Base-by-base conservation (phyloP, 2,113 vertebrate species). In the Australoheros scitulus region DNA sequence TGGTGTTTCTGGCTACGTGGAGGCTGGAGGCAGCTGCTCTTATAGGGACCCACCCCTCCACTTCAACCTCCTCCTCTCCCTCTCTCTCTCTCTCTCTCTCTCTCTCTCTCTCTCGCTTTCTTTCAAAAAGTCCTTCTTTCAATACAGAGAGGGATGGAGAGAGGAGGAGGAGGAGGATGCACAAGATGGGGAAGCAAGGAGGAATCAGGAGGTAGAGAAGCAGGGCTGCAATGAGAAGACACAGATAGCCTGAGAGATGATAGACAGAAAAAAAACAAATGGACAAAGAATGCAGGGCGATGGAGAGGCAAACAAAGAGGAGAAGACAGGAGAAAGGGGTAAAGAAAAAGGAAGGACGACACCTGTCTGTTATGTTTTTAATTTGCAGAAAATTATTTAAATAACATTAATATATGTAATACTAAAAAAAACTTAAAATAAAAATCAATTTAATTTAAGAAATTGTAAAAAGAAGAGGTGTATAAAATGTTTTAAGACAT, bases 11-110 rank as follows among this genome's bases (percentile, higher is more conserved):
- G 91, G 87, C 89, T 90, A 89, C 88, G 87, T 93, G 84, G 91
- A 95, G 79, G 83, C 90, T 92, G 90, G 87, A 92, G 84, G 79
- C 90, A 80, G 81, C 86, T 80, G 84, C 89, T 95, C 93, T 96
- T 96, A 96, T 96, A 96, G 87, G 52, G 86, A 90, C 91, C 91
- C 91, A 90, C 94, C 94, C 95, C 95, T 95, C 92, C 91, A 89
- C 88, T 89, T 87, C 93, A 88, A 84, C 90, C 84, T 77, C 87
- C 90, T 72, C 82, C 84, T 87, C 85, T 60, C 14, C 76, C 79
- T 84, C 89, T 78, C 80, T 76, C 76, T 36, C 70, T 22, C 55
- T 64, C 77, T 52, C 76, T 82, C 7, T 8, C n/a, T 17, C 55
- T 57, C 41, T 43, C 41, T 43, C 41, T 13, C 4, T 84, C 79